Conservation (phyloP, 2,888 invertebrate genomes). For the Fissipunctia ypsillon region DNA sequence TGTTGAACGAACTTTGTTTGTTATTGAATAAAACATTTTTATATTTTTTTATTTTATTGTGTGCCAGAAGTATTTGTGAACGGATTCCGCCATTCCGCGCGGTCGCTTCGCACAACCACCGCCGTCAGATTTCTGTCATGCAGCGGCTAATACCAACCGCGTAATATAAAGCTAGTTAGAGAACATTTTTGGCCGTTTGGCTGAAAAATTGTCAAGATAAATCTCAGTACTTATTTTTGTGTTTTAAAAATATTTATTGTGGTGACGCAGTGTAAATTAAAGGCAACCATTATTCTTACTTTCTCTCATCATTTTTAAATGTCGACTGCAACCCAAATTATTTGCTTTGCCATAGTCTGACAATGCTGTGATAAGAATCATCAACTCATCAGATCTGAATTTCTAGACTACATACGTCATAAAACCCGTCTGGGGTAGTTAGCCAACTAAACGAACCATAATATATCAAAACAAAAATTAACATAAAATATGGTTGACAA, state of each 20-base stretch:
- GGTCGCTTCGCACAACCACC: constrained; percentile 37
- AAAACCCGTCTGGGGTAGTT: background rate
- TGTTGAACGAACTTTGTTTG: too few relatives aligned
- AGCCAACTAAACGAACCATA: background rate
- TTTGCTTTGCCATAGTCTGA: background rate
- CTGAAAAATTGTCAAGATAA: constrained; percentile 28
- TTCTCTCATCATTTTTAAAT: background rate
- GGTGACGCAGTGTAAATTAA: background rate
- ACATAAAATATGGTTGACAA: background rate
- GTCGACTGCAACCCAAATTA: background rate
- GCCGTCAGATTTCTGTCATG: constrained; percentile 60
- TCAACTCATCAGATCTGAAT: background rate
- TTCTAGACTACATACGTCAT: background rate
- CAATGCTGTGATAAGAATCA: background rate
- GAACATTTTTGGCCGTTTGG: constrained; percentile 1
- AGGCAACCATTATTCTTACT: background rate
- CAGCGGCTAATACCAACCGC: constrained; percentile 40
- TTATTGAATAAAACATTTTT: too few relatives aligned
- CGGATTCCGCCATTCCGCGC: constrained; percentile 39
- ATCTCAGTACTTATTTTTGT: constrained; percentile 1
- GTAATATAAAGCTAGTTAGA: constrained; percentile 32
- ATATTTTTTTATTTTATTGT: too few relatives aligned
- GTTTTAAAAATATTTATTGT: background rate
- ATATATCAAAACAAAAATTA: background rate
- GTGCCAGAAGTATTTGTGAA: constrained; percentile 55